Conservation (phyloP, 2,888 invertebrate genomes). For the Epinotia brunnichana region DNA sequence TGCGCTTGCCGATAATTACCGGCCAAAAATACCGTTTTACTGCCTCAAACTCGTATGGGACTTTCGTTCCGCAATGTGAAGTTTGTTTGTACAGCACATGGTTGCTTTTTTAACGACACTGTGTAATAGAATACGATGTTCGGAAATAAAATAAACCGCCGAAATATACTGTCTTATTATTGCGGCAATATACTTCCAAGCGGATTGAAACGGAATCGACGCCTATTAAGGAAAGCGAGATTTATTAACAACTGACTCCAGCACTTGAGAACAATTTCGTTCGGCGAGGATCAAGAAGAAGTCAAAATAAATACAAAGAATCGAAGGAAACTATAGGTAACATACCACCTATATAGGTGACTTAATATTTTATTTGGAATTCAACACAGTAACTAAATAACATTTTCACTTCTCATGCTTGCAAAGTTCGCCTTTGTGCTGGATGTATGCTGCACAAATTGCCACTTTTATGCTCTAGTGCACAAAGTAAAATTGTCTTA, state of each 20-base stretch:
- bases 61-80: neutral
- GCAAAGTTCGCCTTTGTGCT: no score
- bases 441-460: no score
- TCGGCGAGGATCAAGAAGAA: neutral
- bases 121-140: neutral
- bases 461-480: no score
- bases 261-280: slow-evolving; percentile 4
- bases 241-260: neutral
- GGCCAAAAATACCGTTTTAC: slow-evolving; percentile 11
- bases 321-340: no score
- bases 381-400: no score
- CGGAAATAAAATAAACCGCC: neutral
- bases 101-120: neutral
- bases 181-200: neutral
- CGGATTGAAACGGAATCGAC: slow-evolving; percentile 3
- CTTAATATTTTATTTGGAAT: no score
- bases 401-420: no score
- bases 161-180: no score
- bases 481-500: no score
- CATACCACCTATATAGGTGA: no score
- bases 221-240: slow-evolving; percentile 7
- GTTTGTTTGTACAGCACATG: neutral
- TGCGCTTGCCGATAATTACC: slow-evolving; percentile 26
- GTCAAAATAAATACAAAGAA: neutral
- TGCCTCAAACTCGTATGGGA: neutral